Conservation (phyloP, 2,113 vertebrate genomes). For the Tachysurus vachellii region DNA sequence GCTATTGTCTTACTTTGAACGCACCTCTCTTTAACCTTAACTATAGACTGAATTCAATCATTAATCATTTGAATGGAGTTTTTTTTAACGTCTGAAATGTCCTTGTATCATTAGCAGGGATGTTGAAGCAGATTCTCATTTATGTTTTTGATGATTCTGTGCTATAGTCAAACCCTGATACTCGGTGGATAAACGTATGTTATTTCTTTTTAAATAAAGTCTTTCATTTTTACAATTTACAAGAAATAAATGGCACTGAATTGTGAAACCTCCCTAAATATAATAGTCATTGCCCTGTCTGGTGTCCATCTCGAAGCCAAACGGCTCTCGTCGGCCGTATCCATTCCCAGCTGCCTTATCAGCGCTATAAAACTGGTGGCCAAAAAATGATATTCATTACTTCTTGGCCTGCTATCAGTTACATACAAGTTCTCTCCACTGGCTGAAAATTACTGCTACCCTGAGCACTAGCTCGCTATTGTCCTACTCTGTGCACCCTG, state of each 20-base stretch:
- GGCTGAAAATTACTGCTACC: slow-evolving; percentile 57
- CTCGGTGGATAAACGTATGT: not conserved
- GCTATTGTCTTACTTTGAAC: not conserved
- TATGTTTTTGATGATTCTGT: not conserved
- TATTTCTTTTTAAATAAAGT: not conserved
- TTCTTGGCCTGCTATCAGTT: slow-evolving; percentile 90
- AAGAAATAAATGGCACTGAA: not conserved
- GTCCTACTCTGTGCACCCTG: slow-evolving; percentile 69
- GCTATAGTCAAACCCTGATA: not conserved
- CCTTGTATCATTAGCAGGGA: not conserved
- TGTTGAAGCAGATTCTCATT: not conserved
- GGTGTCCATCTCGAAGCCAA: slow-evolving; percentile 65
- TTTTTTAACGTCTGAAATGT: not conserved
- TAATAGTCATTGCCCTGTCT: slow-evolving; percentile 55
- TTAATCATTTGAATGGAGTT: not conserved
- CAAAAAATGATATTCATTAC: slow-evolving; percentile 90
- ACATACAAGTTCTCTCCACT: slow-evolving; percentile 81
- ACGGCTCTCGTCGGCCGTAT: slow-evolving; percentile 61
- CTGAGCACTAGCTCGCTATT: slow-evolving; percentile 55
- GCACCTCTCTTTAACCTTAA: not conserved
- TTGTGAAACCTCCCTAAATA: not conserved
- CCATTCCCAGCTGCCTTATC: slow-evolving; percentile 67
- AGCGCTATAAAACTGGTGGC: slow-evolving; percentile 60
- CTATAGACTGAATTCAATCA: not conserved
- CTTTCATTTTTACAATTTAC: not conserved